Evolutionary conservation across 35 echinoderm and acorn worm genomes (phyloP).

Genomic region (Amphiura filiformis): DNA sequence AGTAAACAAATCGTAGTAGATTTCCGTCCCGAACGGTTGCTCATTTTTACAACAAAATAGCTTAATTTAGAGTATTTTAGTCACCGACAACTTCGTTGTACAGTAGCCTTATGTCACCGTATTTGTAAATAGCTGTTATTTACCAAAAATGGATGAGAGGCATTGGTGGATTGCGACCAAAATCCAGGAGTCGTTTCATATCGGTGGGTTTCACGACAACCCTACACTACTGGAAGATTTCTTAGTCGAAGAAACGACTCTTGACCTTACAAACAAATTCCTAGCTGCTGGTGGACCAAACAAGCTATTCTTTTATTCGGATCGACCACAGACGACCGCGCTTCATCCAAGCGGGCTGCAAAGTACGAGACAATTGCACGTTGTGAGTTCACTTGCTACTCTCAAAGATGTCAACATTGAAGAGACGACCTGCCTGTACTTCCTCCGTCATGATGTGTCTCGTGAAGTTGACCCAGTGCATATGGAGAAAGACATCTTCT

Average conservation of each 20-base stretch:
- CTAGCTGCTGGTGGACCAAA: conserved; percentile 88
- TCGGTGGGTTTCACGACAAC: conserved; percentile 96
- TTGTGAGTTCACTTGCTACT: conserved; percentile 79
- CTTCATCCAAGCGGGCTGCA: conserved; percentile 76
- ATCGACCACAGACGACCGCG: conserved; percentile 69
- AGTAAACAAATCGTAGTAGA: conserved; percentile 14
- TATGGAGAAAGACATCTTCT: conserved; percentile 99
- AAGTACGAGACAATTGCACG: conserved; percentile 93
- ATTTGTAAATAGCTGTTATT: too few relatives aligned
- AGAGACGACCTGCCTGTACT: conserved; percentile 95
- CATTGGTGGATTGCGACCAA: conserved; percentile 99
- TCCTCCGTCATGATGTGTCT: conserved; percentile 79
- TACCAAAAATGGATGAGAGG: conserved; percentile 98
- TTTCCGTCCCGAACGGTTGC: not conserved
- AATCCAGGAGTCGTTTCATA: conserved; percentile 99
- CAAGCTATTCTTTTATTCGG: conserved; percentile 99
- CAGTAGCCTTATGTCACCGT: not conserved
- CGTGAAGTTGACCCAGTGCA: conserved; percentile 89
- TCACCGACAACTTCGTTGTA: not conserved
- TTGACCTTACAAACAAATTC: conserved; percentile 94
- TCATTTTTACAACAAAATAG: not conserved
- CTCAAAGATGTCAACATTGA: conserved; percentile 98
- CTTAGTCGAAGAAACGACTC: conserved; percentile 72
- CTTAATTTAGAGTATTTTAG: not conserved
- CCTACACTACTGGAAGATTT: conserved; percentile 95